Evolutionary conservation across 1,140 invertebrate genomes (phyloP), one percentile per base, ranked within the genome.

Genomic region (Sarcophaga peregrina): DNA sequence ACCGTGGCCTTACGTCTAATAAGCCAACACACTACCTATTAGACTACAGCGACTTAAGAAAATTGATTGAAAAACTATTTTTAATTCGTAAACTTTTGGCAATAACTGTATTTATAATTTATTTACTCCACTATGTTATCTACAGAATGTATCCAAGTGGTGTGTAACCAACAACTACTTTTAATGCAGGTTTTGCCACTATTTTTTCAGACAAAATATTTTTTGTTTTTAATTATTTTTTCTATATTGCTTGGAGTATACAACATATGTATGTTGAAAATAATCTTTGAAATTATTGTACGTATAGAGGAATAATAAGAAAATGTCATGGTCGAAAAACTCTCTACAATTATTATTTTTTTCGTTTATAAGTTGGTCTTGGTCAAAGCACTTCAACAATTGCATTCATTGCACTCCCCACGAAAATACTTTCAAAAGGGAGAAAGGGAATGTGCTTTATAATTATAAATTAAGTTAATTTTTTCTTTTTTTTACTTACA

Each of bases 271-370:
- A 58, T n/a, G 15, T 54, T 13, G 54, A 15, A 37, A 37, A 58
- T 58, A n/a, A n/a, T 58, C 54, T 58, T 58, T 52, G 13, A 58
- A 13, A 58, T 58, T 7, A 13, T 4, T 58, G 3, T 13, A n/a
- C 15, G n/a, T n/a, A 6, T 54, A n/a, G 15, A 58, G 13, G 15
- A n/a, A n/a, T 58, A 48, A 76, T 46, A 76, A 76, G 74, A 76
- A 76, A 76, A 17, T 76, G 74, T 76, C 74, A 76, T 47, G 74
- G 74, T 76, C 74, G 74, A 76, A 15, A 76, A 76, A 76, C 45
- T 48, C 17, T 45, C 20, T 47, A 76, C 47, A 76, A 76, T 76
- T 76, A 76, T 76, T 76, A n/a, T 15, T 47, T 47, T 46, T 76
- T 76, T 48, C n/a, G n/a, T n/a, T 11, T 8, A 73, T 20, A 3